phyloP scores from a whole-genome alignment of 2,113 vertebrate species.

The Megaceryle torquata region DNA sequence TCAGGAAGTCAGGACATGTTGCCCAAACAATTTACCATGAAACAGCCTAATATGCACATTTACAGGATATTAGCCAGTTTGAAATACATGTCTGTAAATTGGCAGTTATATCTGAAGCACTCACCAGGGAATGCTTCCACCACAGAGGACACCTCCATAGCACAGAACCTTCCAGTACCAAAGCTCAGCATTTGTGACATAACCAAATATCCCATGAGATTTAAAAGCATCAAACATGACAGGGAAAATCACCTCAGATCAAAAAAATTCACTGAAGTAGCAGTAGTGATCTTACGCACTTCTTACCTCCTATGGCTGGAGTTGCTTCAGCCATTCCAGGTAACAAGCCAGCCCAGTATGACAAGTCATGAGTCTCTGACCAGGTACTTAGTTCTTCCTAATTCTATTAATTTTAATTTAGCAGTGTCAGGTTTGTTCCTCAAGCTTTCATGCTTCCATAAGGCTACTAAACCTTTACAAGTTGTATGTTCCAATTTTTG shows the following conservation, averaged over 20 bases:
- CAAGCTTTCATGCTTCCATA: neutral
- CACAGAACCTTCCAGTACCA: neutral
- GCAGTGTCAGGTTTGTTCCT: neutral
- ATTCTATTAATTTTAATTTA: neutral
- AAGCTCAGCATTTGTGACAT: neutral
- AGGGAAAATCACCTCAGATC: neutral
- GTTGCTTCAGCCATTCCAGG: neutral
- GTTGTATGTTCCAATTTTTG: neutral
- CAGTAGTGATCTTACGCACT: neutral
- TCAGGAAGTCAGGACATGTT: too few relatives aligned
- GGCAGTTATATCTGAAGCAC: neutral
- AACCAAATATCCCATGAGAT: neutral
- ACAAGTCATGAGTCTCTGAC: neutral
- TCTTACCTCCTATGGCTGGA: neutral
- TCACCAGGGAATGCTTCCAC: neutral
- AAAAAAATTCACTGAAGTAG: neutral
- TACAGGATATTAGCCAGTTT: neutral
- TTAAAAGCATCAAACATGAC: neutral
- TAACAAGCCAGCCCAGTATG: neutral
- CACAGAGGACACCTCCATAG: neutral
- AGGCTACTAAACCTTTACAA: neutral
- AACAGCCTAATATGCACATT: neutral
- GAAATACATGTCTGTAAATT: neutral
- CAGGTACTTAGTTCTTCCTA: neutral
- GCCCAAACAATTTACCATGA: neutral